Base-by-base conservation (phyloP, 2,888 invertebrate genomes). In the Xiphydria camelus region DNA sequence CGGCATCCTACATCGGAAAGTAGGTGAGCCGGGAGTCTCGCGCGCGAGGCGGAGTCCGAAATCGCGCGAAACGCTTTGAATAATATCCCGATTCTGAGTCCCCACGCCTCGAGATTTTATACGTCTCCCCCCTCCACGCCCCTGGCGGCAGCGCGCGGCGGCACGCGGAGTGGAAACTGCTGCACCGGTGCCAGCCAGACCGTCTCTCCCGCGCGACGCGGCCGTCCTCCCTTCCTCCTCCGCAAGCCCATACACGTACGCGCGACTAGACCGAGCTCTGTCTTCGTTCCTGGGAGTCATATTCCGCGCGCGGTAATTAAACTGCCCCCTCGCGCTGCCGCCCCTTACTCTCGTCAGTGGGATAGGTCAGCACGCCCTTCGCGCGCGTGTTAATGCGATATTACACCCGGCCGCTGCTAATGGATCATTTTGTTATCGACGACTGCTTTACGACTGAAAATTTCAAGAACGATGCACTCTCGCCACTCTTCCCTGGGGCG, bases 81-180 rank as follows among this genome's bases (percentile, higher is more conserved):
- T 73, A 73, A 73, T 73, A 68, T 57, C 49, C 53, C 70, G 63
- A 73, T 73, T 73, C 70, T 59, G 66, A 73, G 68, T 70, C 69
- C 58, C 58, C 64, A 44, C 55, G 58, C n/a, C n/a, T n/a, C n/a
- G 59, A 64, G 66, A 67, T 66, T 66, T 67, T 66, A 66, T 66
- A 64, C 34, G 6, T 65, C 62, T 64, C 64, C 62, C 63, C 14
- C 29, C 6, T n/a, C n/a, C n/a, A n/a, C n/a, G n/a, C n/a, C n/a
- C n/a, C n/a, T n/a, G n/a, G n/a, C n/a, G n/a, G n/a, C n/a, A n/a
- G n/a, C n/a, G n/a, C n/a, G n/a, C n/a, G n/a, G n/a, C 42, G 61
- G 63, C 63, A 62, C 60, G 23, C 23, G 7, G 6, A 2, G 15
- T 10, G 59, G 59, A 64, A 63, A 69, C 64, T 64, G 61, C 65